Evolutionary conservation across 2,113 vertebrate genomes (phyloP).

Genomic region (Bucco capensis): DNA sequence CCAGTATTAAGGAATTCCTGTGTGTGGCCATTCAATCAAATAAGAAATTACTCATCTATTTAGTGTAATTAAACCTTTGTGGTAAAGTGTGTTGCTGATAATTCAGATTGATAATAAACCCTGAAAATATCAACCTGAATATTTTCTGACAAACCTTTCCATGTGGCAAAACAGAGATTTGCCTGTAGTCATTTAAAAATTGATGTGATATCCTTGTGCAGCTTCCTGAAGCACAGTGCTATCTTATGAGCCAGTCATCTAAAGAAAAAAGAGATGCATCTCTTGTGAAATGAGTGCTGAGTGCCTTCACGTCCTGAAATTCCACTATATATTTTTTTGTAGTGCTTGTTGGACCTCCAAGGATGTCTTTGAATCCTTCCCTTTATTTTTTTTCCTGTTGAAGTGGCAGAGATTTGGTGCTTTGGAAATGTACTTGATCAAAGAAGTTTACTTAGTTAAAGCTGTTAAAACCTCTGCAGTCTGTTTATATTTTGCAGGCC

Average conservation of each 20-base stretch:
- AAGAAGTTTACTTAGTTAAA: background rate
- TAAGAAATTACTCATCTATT: constrained; percentile 4
- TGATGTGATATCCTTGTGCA: background rate
- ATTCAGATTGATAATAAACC: background rate
- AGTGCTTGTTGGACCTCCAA: background rate
- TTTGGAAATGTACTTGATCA: background rate
- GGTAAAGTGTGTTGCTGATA: background rate
- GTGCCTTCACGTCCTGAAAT: background rate
- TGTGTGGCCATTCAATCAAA: constrained; percentile 16
- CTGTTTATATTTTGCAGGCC: background rate
- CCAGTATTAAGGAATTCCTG: background rate
- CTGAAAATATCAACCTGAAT: constrained; percentile 10
- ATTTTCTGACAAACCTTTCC: constrained; percentile 20
- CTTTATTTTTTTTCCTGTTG: background rate
- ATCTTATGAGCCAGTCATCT: background rate
- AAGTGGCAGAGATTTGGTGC: background rate
- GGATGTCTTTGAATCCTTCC: background rate
- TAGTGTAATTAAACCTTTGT: background rate
- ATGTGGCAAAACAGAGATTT: constrained; percentile 35
- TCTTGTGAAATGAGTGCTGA: background rate
- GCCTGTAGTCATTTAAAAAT: constrained; percentile 26
- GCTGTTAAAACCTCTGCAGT: background rate
- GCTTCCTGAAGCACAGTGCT: background rate
- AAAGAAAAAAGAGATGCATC: background rate
- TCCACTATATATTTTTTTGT: background rate